A percentile compares a stretch with the other conserved stretches of the same genome.
Evolutionary conservation across 1,140 invertebrate species (phyloP).

Genomic region (Hyphantria cunea): DNA sequence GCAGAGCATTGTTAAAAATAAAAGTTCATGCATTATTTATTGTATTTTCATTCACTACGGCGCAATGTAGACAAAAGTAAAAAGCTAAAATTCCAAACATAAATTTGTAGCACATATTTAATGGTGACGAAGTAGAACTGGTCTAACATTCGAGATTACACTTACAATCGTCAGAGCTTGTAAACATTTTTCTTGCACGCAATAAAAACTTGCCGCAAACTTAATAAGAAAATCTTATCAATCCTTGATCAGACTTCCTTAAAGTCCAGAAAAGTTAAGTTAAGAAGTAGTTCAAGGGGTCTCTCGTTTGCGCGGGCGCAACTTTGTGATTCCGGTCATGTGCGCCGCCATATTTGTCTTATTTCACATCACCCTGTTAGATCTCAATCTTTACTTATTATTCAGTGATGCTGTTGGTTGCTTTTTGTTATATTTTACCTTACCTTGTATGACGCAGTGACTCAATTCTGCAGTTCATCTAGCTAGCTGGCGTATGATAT

Average conservation of each 20-base stretch:
- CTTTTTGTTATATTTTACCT: conserved; percentile 50
- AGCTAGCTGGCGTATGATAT: conserved; percentile 16
- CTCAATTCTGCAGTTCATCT: conserved; percentile 21
- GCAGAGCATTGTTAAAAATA: no score
- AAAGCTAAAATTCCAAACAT: background rate
- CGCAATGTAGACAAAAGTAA: conserved; percentile 6
- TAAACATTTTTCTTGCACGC: no score
- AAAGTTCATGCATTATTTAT: conserved; percentile 2
- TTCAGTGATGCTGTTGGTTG: conserved; percentile 55
- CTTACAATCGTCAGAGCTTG: background rate
- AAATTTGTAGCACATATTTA: background rate
- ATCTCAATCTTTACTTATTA: conserved; percentile 74
- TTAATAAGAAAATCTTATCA: no score
- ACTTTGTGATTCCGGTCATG: conserved; percentile 68
- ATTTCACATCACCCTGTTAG: conserved; percentile 74
- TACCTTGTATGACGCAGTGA: conserved; percentile 24
- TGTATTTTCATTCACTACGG: background rate
- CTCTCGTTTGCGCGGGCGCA: conserved; percentile 38
- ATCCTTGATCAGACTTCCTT: background rate
- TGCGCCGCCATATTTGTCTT: conserved; percentile 70
- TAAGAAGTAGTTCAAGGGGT: conserved; percentile 48
- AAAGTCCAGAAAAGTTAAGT: conserved; percentile 35
- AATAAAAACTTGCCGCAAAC: no score
- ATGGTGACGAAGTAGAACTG: background rate
- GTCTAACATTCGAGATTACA: background rate